These are phyloP conservation scores for Scatophagus argus DNA, from an alignment of 2,113 vertebrate species.

Conservation along the genomic window DNA sequence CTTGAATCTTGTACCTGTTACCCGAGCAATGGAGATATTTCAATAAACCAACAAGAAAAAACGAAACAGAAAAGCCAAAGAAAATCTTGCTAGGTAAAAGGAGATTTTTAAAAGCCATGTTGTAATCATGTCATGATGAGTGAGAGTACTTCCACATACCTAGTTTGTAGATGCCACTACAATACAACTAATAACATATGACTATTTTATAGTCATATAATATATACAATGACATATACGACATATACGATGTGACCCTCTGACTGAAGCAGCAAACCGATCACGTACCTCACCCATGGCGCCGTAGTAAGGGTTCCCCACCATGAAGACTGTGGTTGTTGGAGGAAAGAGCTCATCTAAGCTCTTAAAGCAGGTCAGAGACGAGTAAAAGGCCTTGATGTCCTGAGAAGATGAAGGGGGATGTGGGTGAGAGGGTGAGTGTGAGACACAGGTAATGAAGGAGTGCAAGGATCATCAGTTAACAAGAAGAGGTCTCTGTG, in stretches of 20 bases:
- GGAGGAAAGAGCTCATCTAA: constrained; percentile 93
- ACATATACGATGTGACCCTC: too few species aligned
- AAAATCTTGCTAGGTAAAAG: not conserved
- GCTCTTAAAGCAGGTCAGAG: constrained; percentile 88
- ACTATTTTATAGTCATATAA: not conserved
- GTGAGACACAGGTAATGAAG: too few species aligned
- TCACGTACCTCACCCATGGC: constrained; percentile 93
- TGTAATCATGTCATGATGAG: too few species aligned
- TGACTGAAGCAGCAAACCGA: not conserved
- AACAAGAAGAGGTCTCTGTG: too few species aligned
- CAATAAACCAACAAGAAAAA: not conserved
- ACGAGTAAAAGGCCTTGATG: constrained; percentile 92
- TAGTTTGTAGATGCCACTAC: not conserved
- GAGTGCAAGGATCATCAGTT: too few species aligned
- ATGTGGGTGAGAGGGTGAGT: not conserved
- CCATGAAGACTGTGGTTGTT: constrained; percentile 92
- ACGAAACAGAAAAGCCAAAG: not conserved
- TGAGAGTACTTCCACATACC: too few species aligned
- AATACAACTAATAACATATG: not conserved
- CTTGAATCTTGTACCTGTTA: constrained; percentile 92
- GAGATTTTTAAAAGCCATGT: not conserved
- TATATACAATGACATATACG: too few species aligned
- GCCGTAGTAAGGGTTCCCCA: constrained; percentile 95
- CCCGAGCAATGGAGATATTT: not conserved
- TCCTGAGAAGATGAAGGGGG: constrained; percentile 82